A percentile compares a stretch with the other conserved stretches of the same genome.
phyloP scores from a whole-genome alignment of 2,113 vertebrate species.

The Myocastor coypus region DNA sequence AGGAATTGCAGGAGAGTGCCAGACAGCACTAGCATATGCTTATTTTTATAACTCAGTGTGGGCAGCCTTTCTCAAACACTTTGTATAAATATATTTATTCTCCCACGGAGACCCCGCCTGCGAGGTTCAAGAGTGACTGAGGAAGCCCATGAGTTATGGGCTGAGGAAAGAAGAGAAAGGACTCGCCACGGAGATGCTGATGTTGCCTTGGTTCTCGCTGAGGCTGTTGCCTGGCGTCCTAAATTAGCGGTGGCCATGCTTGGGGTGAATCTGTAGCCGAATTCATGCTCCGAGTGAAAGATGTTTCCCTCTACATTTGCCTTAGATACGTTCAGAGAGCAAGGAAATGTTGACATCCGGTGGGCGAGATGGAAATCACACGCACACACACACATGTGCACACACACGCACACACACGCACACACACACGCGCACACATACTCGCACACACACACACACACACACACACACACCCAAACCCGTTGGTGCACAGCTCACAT shows the following conservation, averaged over 20 bases:
- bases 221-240: conserved; percentile 82
- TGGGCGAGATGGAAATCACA: conserved; percentile 82
- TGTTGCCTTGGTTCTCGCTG: conserved; percentile 83
- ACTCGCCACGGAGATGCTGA: conserved; percentile 70
- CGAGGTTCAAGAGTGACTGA: conserved; percentile 81
- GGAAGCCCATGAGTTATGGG: conserved; percentile 81
- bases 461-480: conserved; percentile 56
- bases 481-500: conserved; percentile 86
- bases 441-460: conserved; percentile 52
- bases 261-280: conserved; percentile 86
- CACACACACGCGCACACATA: too few species aligned
- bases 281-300: conserved; percentile 87
- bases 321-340: conserved; percentile 72
- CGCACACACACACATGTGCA: conserved; percentile 53
- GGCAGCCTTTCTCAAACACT: conserved; percentile 83
- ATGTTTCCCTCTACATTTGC: conserved; percentile 82
- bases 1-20: conserved; percentile 88
- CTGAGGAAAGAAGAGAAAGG: conserved; percentile 72
- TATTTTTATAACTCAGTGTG: conserved; percentile 88
- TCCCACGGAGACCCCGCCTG: conserved; percentile 75
- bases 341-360: conserved; percentile 83
- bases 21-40: conserved; percentile 89
- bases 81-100: conserved; percentile 84
- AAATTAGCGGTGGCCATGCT: conserved; percentile 83
- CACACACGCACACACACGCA: conserved; percentile 45